Evolutionary conservation across 2,888 invertebrate genomes (phyloP).

Genomic region (Dusona sp.): DNA sequence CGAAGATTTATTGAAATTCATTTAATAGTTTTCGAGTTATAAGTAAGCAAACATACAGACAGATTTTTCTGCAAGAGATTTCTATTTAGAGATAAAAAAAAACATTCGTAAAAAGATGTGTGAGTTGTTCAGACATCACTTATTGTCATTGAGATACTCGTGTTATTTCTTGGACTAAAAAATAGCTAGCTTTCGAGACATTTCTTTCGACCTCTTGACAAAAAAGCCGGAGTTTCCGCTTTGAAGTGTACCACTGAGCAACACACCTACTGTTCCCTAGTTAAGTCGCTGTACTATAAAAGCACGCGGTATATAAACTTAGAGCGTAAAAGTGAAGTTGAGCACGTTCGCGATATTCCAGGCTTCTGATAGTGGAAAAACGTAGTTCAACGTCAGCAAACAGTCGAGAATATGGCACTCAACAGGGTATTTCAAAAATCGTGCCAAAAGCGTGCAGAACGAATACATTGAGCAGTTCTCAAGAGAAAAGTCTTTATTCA

Average conservation of each 20-base stretch:
- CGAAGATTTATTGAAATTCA: no score
- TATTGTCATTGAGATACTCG: background rate
- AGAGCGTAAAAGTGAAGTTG: conserved; percentile 31
- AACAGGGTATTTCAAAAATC: conserved; percentile 2
- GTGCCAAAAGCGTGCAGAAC: background rate
- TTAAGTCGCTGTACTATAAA: background rate
- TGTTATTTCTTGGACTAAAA: background rate
- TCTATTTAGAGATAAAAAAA: background rate
- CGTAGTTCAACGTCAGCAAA: background rate
- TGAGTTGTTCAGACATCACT: background rate
- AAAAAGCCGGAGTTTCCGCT: background rate
- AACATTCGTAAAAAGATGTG: background rate
- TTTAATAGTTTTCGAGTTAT: no score
- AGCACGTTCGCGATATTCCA: conserved; percentile 6
- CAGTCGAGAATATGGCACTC: conserved; percentile 5
- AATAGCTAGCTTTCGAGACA: background rate
- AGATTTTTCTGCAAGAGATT: background rate
- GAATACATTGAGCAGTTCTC: background rate
- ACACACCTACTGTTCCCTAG: background rate
- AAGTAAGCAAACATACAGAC: no score
- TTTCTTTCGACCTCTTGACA: background rate
- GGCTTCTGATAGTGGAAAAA: conserved; percentile 22
- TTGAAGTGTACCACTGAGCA: background rate
- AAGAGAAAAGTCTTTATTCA: background rate
- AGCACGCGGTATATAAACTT: conserved; percentile 17